phyloP scores from a whole-genome alignment of 2,888 invertebrate species.

The Ditula angustiorana region DNA sequence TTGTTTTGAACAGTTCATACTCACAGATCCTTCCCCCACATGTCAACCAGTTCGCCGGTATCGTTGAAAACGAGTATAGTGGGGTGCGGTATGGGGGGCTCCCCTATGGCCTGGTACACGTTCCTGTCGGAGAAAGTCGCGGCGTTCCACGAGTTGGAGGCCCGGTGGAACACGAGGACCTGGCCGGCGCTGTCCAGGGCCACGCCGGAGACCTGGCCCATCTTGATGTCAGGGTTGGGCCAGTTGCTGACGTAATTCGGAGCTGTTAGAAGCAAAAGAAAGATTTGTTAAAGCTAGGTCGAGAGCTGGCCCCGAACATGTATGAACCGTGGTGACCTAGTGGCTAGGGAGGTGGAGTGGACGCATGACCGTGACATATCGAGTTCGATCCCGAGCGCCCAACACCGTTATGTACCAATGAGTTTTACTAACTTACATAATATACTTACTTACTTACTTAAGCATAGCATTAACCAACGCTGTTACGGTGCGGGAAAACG shows the following conservation, averaged over 20 bases:
- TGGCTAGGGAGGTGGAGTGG: no score
- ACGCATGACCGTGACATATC: no score
- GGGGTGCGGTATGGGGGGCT: constrained; percentile 86
- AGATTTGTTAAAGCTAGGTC: not conserved
- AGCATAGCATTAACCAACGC: no score
- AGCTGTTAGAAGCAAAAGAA: constrained; percentile 63
- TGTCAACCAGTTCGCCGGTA: constrained; percentile 86
- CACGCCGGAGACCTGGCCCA: constrained; percentile 93
- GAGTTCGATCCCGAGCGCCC: no score
- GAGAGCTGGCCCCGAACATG: no score
- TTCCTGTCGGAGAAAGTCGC: constrained; percentile 86
- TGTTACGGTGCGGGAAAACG: no score
- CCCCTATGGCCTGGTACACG: constrained; percentile 80
- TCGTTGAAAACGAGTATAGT: constrained; percentile 88
- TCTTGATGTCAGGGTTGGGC: constrained; percentile 80
- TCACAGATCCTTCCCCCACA: constrained; percentile 90
- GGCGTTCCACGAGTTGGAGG: constrained; percentile 87
- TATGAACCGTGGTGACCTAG: no score
- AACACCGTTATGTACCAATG: no score
- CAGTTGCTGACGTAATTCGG: constrained; percentile 84
- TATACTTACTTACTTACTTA: no score
- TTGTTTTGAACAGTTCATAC: constrained; percentile 51
- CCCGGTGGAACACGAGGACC: constrained; percentile 93
- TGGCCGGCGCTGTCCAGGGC: constrained; percentile 90
- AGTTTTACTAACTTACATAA: no score